Percentiles rank a stretch among this genome's conserved stretches.
Conservation (phyloP, 2,797 vertebrate species). For the Gallinago nigripennis region DNA sequence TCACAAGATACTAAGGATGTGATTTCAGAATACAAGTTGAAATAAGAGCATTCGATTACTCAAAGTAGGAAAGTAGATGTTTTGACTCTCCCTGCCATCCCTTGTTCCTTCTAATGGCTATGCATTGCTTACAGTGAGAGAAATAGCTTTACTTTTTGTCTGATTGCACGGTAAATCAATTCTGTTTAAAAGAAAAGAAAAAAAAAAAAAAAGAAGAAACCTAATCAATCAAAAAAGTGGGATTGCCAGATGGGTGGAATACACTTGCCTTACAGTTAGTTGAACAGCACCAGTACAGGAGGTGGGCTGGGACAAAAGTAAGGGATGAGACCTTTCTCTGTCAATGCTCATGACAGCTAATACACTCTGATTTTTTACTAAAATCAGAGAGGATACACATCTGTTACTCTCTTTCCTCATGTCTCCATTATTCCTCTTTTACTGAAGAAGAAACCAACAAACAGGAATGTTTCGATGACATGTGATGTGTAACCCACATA, state of each 20-base stretch:
- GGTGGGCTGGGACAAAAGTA: background rate
- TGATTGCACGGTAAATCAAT: background rate
- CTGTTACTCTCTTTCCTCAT: accelerated
- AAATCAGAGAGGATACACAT: background rate
- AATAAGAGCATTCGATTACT: background rate
- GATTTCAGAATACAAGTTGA: background rate
- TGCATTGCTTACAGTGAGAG: background rate
- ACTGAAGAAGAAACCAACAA: background rate
- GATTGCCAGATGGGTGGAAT: background rate
- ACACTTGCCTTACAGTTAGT: background rate
- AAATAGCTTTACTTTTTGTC: background rate
- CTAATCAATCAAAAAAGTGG: background rate
- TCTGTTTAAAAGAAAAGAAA: background rate
- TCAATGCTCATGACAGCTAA: background rate
- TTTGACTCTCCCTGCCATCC: background rate
- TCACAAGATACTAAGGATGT: background rate
- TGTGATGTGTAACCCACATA: background rate
- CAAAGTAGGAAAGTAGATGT: background rate
- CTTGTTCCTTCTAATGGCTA: background rate
- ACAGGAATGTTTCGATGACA: background rate
- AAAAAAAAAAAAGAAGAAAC: too few species aligned
- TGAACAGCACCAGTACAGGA: background rate
- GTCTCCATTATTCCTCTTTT: background rate
- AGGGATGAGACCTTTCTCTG: background rate
- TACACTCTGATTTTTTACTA: background rate